Base-by-base conservation (phyloP, 2,888 invertebrate species). In the Philonicus albiceps region DNA sequence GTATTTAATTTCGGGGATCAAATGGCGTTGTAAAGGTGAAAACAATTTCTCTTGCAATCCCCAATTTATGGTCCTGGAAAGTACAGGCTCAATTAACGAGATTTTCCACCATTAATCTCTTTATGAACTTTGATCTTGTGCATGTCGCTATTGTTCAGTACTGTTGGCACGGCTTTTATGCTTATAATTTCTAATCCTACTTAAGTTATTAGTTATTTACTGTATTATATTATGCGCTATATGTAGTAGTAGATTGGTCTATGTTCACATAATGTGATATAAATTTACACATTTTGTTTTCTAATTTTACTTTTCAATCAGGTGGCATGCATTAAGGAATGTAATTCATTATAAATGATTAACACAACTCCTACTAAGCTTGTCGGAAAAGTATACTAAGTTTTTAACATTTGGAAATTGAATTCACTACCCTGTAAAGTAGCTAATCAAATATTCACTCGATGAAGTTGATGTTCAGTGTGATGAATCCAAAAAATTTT, bases 21-120 rank as follows among this genome's bases (percentile, higher is more conserved):
- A 81, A 81, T 81, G 34, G 11, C 81, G 81, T 55, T 27, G 34
- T 55, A 43, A 64, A 81, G 81, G 81, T 81, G 81, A 81, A 49
- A 81, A 55, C 81, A 81, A 81, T 81, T 81, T 81, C 31, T 19
- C 55, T 81, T 81, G 19, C 27, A 64, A 64, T 22, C 64, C 64
- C 64, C 27, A 64, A 64, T 64, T 64, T 64, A 64, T 64, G 64
- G 64, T 19, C 11, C 64, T 27, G 11, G 64, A 19, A 64, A 27
- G 19, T 27, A 19, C 22, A 11, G 27, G 19, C 27, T 27, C 64
- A 64, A 64, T 64, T 64, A 64, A 64, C 64, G 64, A 64, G 22
- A 64, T 64, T 64, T 64, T 64, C 64, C 13, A 27, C 64, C 64
- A 64, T 64, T 64, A 64, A 64, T 64, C 64, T 64, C 64, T 22